Evolutionary conservation across 1,140 invertebrate genomes (phyloP).

Genomic region (Neotoxoptera formosana): DNA sequence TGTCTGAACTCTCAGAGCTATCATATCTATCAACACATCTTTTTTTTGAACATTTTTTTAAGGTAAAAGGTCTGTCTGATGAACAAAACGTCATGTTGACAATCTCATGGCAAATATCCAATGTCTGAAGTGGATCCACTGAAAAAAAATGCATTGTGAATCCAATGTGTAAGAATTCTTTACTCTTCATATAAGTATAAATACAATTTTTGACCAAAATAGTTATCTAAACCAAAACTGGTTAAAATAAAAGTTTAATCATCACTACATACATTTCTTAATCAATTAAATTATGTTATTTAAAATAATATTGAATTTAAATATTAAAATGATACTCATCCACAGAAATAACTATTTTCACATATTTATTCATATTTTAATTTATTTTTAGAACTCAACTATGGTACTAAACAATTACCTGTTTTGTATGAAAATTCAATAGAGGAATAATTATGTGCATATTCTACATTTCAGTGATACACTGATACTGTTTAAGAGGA

Average conservation of each 20-base stretch:
- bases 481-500: not conserved
- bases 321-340: too few relatives aligned
- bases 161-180: not conserved
- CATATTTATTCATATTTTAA: not conserved
- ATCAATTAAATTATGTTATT: not conserved
- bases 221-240: not conserved
- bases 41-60: conserved; percentile 49
- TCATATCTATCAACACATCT: conserved; percentile 41
- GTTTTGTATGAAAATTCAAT: not conserved
- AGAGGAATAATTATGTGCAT: not conserved
- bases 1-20: conserved; percentile 58
- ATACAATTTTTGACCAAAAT: not conserved
- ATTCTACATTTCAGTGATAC: not conserved
- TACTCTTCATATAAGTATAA: not conserved
- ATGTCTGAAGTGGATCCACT: conserved; percentile 46
- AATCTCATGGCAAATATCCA: conserved; percentile 55
- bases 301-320: not conserved
- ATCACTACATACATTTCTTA: not conserved
- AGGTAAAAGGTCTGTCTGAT: conserved; percentile 22
- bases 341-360: not conserved
- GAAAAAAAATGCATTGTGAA: not conserved
- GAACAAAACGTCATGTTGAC: conserved; percentile 55
- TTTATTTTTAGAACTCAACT: not conserved
- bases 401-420: not conserved
- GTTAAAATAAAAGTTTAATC: not conserved